These are phyloP conservation scores for Apodemia zela DNA, from an alignment of 2,888 invertebrate species.

Conservation along the genomic window DNA sequence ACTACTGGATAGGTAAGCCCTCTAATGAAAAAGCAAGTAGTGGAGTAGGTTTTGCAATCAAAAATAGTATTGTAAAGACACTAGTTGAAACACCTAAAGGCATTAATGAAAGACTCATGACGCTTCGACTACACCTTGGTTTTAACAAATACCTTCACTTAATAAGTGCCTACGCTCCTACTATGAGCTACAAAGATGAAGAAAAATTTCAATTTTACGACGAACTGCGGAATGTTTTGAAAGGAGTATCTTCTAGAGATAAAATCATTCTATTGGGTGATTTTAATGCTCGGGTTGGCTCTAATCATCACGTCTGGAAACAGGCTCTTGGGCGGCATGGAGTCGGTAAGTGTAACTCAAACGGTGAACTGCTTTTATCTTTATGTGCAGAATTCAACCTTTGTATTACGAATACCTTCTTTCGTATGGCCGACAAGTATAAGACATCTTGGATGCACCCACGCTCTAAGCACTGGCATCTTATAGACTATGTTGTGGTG, in stretches of 20 bases:
- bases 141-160: too few species aligned
- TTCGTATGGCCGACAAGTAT: slow-evolving; percentile 6
- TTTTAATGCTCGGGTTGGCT: slow-evolving; percentile 17
- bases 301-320: background rate
- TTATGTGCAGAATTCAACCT: slow-evolving; percentile 6
- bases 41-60: slow-evolving; percentile 20
- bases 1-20: slow-evolving; percentile 19
- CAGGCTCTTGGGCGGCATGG: background rate
- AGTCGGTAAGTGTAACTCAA: background rate
- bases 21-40: slow-evolving; percentile 3
- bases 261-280: slow-evolving; percentile 17
- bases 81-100: slow-evolving; percentile 19
- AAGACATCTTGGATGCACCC: slow-evolving; percentile 35
- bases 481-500: slow-evolving; percentile 29
- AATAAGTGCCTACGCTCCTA: too few species aligned
- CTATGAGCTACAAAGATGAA: slow-evolving; percentile 16
- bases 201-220: slow-evolving; percentile 20
- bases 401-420: slow-evolving; percentile 1
- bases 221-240: background rate
- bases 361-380: background rate
- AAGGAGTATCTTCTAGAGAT: background rate
- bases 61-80: slow-evolving; percentile 19
- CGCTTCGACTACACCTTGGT: background rate
- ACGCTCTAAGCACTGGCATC: slow-evolving; percentile 35
- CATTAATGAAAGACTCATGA: background rate